These are phyloP conservation scores for Chrysemys picta DNA, from an alignment of 2,113 vertebrate species.

Conservation along the genomic window DNA sequence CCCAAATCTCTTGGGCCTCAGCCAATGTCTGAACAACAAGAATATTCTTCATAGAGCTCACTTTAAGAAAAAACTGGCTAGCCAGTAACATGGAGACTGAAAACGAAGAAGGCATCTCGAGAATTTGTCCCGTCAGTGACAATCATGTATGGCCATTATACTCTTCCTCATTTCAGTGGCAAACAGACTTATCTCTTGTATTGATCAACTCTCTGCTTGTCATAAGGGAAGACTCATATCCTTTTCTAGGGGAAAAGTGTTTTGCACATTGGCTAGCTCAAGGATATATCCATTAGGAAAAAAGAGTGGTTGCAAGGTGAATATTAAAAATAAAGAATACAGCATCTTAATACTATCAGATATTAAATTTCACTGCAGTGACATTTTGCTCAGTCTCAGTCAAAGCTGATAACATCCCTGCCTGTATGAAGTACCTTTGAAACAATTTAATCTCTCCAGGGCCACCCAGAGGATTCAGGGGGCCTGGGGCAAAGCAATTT, in stretches of 20 bases:
- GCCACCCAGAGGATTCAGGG: too few relatives aligned
- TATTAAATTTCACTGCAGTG: not conserved
- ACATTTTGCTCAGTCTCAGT: not conserved
- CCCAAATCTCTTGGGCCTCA: accelerated
- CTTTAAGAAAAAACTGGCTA: accelerated
- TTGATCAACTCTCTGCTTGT: not conserved
- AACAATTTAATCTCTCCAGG: not conserved
- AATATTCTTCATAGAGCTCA: not conserved
- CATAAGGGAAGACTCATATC: not conserved
- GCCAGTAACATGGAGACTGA: accelerated
- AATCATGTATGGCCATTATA: accelerated
- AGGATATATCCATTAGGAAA: not conserved
- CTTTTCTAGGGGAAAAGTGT: not conserved
- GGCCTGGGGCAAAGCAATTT: too few relatives aligned
- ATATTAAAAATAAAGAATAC: accelerated
- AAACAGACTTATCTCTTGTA: accelerated
- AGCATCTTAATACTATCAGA: accelerated
- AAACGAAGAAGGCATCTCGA: not conserved
- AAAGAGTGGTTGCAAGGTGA: not conserved
- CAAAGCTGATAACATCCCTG: not conserved
- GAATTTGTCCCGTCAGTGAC: accelerated
- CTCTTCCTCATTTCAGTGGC: accelerated
- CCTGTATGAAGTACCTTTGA: not conserved
- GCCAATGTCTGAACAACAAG: not conserved
- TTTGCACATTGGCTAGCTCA: not conserved